Evolutionary conservation across 35 echinoderm and acorn worm species (phyloP).

Genomic region (Hemicentrotus pulcherrimus): DNA sequence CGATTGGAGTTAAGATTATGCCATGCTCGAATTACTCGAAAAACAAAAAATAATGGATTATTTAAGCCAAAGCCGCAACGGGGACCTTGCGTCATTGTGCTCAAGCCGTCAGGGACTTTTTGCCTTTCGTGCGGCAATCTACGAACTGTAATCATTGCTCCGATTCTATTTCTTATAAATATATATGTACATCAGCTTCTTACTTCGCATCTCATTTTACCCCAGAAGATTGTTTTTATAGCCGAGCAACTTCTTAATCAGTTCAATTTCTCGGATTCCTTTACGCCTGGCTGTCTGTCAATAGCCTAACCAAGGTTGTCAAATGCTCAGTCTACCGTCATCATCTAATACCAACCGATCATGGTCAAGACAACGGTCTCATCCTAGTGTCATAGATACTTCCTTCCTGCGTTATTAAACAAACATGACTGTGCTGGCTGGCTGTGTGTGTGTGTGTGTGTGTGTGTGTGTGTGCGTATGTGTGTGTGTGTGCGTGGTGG

Average conservation of each 20-base stretch:
- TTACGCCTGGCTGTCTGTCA: background rate
- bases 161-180: background rate
- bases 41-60: background rate
- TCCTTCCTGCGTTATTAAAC: background rate
- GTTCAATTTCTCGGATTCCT: slow-evolving; percentile 1
- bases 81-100: background rate
- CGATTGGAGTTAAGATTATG: background rate
- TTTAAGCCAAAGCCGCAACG: background rate
- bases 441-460: no score
- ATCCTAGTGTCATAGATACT: background rate
- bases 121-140: background rate
- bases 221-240: background rate
- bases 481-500: no score
- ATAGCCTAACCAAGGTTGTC: background rate
- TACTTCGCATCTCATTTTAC: background rate
- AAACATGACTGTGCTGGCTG: background rate
- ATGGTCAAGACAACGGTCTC: background rate
- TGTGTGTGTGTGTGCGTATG: no score
- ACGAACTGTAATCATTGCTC: background rate
- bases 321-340: background rate
- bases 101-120: background rate
- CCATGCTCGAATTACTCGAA: background rate
- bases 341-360: background rate
- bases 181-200: background rate
- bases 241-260: background rate